A percentile compares a stretch with the other conserved stretches of the same genome.
These are phyloP conservation scores for Atta cephalotes DNA, from an alignment of 1,140 invertebrate genomes.

Conservation along the genomic window DNA sequence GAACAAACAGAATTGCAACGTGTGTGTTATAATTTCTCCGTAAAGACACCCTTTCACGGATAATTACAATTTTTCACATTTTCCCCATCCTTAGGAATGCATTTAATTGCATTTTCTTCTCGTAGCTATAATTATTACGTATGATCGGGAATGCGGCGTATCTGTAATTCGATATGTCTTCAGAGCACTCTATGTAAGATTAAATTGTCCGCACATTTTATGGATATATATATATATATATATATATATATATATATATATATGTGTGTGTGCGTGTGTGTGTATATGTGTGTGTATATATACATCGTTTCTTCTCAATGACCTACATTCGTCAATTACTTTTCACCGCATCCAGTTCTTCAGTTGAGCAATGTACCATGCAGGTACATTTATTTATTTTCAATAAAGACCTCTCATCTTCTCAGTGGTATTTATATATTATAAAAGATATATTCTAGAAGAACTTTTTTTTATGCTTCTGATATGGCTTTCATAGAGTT, in stretches of 20 bases:
- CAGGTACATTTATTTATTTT: constrained; percentile 1
- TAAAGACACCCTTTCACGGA: constrained; percentile 24
- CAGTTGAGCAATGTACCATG: constrained; percentile 24
- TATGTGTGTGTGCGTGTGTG: too few relatives aligned
- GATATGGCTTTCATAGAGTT: neutral
- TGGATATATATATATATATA: neutral
- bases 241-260: too few relatives aligned
- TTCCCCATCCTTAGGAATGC: neutral
- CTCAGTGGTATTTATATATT: neutral
- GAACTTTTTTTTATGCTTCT: neutral
- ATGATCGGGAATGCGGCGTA: neutral
- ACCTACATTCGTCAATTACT: constrained; percentile 63
- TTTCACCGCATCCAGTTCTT: constrained; percentile 57
- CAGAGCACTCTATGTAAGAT: neutral
- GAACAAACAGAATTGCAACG: neutral
- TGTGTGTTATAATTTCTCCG: neutral
- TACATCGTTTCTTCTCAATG: constrained; percentile 44
- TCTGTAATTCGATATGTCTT: constrained; percentile 8
- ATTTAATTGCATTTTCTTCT: constrained; percentile 30
- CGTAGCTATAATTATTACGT: constrained; percentile 19
- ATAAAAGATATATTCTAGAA: neutral
- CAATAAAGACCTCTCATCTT: neutral
- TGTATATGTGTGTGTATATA: too few relatives aligned
- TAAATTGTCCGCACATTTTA: constrained; percentile 10
- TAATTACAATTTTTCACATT: constrained; percentile 34